phyloP scores from a whole-genome alignment of 2,888 invertebrate genomes.

The Zeuzera pyrina region DNA sequence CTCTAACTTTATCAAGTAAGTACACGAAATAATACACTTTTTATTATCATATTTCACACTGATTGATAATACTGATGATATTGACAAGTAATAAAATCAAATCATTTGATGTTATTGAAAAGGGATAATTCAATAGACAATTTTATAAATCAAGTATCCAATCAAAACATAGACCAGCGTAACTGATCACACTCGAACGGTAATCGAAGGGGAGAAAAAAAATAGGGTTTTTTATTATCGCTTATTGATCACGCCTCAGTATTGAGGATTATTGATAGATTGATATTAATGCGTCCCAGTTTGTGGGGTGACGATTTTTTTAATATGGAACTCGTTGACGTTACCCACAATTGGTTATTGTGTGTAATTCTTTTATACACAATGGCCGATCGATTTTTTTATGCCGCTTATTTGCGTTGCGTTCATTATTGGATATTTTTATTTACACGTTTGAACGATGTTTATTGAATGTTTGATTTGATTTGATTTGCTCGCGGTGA shows the following conservation, averaged over 20 bases:
- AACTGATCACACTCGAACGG: slow-evolving; percentile 47
- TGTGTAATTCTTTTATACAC: slow-evolving; percentile 45
- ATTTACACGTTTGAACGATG: slow-evolving; percentile 24
- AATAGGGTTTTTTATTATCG: slow-evolving; percentile 53
- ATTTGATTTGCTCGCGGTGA: slow-evolving; percentile 16
- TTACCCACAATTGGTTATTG: slow-evolving; percentile 60
- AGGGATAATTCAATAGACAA: slow-evolving; percentile 40
- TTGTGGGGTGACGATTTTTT: slow-evolving; percentile 56
- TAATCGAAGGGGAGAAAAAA: slow-evolving; percentile 46
- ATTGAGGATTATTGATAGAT: slow-evolving; percentile 67
- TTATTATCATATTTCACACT: too few species aligned
- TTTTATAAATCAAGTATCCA: slow-evolving; percentile 37
- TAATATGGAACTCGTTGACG: slow-evolving; percentile 49
- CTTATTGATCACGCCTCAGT: slow-evolving; percentile 64
- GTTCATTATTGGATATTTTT: slow-evolving; percentile 37
- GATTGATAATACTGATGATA: too few species aligned
- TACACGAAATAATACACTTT: too few species aligned
- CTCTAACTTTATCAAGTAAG: too few species aligned
- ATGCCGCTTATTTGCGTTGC: slow-evolving; percentile 29
- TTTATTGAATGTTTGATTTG: slow-evolving; percentile 25
- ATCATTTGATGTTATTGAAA: slow-evolving; percentile 2
- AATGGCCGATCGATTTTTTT: slow-evolving; percentile 31
- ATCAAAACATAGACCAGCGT: slow-evolving; percentile 43
- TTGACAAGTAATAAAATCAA: slow-evolving; percentile 2
- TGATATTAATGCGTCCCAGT: slow-evolving; percentile 50